Percentiles rank a stretch among this genome's conserved stretches.
Conservation (phyloP, 92 coral and sea anemone genomes). For the Isaurus tuberculatus region DNA sequence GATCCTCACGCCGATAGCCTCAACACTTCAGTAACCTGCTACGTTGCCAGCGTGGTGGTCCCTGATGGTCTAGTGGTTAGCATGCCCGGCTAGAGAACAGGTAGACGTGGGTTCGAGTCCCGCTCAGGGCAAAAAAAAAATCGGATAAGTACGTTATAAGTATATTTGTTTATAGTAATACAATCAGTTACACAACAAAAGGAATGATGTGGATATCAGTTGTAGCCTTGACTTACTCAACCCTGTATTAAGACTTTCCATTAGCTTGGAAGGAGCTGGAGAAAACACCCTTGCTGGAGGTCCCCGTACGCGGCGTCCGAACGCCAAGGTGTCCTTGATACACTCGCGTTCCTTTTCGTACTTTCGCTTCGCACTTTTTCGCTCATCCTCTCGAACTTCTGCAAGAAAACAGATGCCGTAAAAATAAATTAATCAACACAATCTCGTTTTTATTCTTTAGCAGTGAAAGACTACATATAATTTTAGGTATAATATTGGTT, state of each 20-base stretch:
- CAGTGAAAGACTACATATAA: too few relatives aligned
- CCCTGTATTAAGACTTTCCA: conserved; percentile 56
- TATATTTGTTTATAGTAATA: background rate
- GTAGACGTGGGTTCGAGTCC: too few relatives aligned
- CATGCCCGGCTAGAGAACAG: too few relatives aligned
- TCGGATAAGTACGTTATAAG: too few relatives aligned
- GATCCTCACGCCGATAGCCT: too few relatives aligned
- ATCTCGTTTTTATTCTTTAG: too few relatives aligned
- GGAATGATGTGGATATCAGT: background rate
- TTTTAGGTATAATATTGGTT: too few relatives aligned
- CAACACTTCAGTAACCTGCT: too few relatives aligned
- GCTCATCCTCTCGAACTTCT: conserved; percentile 86
- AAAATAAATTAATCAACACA: too few relatives aligned
- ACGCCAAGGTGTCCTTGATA: conserved; percentile 89
- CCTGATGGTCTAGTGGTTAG: too few relatives aligned
- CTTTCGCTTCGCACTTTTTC: conserved; percentile 76
- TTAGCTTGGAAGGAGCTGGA: conserved; percentile 75
- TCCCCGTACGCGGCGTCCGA: conserved; percentile 87
- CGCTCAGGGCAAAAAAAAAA: too few relatives aligned
- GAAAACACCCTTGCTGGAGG: conserved; percentile 72
- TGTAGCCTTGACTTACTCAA: conserved; percentile 31
- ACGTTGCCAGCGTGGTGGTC: too few relatives aligned
- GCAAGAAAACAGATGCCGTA: background rate
- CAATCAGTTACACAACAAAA: background rate
- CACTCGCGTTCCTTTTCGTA: conserved; percentile 77